Conservation (phyloP, 2,797 vertebrate genomes). For the Falco peregrinus region DNA sequence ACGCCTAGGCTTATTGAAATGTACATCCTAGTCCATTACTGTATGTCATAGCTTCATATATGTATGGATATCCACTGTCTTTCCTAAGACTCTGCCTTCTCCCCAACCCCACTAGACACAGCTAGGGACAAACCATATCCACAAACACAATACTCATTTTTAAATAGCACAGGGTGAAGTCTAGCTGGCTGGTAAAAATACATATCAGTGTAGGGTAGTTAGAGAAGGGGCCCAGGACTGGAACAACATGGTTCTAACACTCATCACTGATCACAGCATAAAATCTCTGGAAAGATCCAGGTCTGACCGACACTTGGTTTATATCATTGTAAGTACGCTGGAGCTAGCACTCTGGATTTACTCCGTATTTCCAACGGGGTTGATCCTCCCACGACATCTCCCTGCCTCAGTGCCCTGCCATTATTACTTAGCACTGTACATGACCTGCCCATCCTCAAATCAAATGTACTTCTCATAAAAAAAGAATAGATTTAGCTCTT, state of each 20-base stretch:
- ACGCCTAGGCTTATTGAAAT: background rate
- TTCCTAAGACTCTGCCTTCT: background rate
- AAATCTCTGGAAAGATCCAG: background rate
- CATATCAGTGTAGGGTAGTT: background rate
- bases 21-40: background rate
- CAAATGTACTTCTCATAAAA: background rate
- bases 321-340: background rate
- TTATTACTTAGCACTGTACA: background rate
- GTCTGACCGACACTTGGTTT: background rate
- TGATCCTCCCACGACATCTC: background rate
- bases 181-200: background rate
- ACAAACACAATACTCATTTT: background rate
- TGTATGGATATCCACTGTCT: background rate
- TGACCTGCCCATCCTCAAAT: background rate
- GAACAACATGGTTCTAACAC: background rate
- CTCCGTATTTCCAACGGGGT: background rate
- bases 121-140: background rate
- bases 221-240: background rate
- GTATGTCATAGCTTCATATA: background rate
- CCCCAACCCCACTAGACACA: background rate
- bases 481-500: background rate
- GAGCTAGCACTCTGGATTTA: background rate
- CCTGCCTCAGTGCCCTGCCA: background rate
- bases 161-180: background rate
- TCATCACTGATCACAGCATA: rapidly evolving